Conservation (phyloP, 2,113 vertebrate species). For the Nanger granti region DNA sequence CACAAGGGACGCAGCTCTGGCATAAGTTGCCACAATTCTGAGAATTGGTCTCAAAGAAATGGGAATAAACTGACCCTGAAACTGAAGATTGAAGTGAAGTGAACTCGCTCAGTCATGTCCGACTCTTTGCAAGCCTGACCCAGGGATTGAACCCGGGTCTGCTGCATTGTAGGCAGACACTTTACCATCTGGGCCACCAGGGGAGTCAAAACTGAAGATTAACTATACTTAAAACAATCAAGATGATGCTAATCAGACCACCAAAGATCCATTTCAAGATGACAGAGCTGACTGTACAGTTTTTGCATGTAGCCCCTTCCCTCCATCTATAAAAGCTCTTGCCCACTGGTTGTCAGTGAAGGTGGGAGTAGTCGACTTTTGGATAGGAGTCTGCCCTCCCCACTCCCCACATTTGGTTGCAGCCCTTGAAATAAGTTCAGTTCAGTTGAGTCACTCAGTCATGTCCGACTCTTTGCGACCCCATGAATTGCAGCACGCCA, state of each 20-base stretch:
- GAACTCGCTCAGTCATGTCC: fast-evolving
- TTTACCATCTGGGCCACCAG: too few relatives aligned
- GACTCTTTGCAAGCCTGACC: not conserved
- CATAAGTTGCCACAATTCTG: too few relatives aligned
- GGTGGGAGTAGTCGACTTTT: not conserved
- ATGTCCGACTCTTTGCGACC: too few relatives aligned
- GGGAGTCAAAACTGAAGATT: not conserved
- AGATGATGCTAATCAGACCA: not conserved
- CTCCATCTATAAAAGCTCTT: not conserved
- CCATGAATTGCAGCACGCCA: too few relatives aligned
- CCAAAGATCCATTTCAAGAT: not conserved
- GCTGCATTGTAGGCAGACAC: fast-evolving
- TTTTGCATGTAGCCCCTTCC: not conserved
- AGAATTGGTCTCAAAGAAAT: too few relatives aligned
- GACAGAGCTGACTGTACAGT: not conserved
- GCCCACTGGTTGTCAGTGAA: not conserved
- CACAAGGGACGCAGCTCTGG: too few relatives aligned
- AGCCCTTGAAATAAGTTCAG: not conserved
- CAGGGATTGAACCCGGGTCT: fast-evolving
- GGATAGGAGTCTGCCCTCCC: not conserved
- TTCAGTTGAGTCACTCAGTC: too few relatives aligned
- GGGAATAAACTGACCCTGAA: too few relatives aligned
- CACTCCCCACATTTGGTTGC: fast-evolving
- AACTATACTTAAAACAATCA: not conserved
- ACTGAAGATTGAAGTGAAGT: not conserved